These are phyloP conservation scores for Acridotheres tristis DNA, from an alignment of 2,797 vertebrate species.

Conservation along the genomic window DNA sequence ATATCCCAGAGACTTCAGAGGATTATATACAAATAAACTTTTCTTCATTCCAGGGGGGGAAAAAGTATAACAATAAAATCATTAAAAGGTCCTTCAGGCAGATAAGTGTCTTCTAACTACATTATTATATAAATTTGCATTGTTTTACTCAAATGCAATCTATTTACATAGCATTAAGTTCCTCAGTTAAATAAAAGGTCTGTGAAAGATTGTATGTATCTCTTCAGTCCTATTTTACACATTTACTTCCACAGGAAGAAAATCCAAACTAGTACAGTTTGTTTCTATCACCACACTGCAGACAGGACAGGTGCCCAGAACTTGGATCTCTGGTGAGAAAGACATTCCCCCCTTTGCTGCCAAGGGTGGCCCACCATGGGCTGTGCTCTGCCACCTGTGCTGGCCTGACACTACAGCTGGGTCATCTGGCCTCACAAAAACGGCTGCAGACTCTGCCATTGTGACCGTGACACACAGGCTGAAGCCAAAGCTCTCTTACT, in stretches of 20 bases:
- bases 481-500: not conserved
- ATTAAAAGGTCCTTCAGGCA: not conserved
- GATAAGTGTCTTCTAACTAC: not conserved
- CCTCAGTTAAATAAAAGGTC: not conserved
- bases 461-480: not conserved
- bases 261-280: not conserved
- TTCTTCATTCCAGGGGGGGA: not conserved
- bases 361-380: accelerated
- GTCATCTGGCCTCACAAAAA: not conserved
- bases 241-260: not conserved
- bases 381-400: accelerated
- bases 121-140: not conserved
- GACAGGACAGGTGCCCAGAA: not conserved
- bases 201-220: not conserved
- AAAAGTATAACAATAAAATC: not conserved
- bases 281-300: not conserved
- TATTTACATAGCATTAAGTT: not conserved
- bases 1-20: not conserved
- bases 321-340: not conserved
- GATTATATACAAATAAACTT: not conserved
- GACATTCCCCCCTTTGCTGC: accelerated
- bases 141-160: not conserved
- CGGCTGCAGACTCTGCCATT: not conserved
- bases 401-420: not conserved
- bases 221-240: not conserved